Conservation (phyloP, 2,797 vertebrate genomes). For the Acrocephalus scirpaceus region DNA sequence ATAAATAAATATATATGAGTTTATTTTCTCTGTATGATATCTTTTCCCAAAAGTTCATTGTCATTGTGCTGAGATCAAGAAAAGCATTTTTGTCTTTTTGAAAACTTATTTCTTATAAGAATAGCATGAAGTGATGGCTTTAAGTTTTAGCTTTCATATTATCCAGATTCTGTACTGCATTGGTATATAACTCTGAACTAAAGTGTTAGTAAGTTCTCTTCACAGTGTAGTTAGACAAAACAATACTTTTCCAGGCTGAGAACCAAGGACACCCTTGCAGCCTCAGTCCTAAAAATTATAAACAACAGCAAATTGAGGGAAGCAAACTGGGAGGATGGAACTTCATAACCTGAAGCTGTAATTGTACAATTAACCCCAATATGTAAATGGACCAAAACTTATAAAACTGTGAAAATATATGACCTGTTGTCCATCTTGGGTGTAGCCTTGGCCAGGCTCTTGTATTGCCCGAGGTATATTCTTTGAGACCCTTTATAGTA, state of each 20-base stretch:
- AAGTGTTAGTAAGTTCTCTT: not conserved
- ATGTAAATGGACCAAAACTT: not conserved
- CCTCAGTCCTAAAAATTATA: not conserved
- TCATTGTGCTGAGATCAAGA: not conserved
- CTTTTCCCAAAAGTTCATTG: not conserved
- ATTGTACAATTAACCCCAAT: not conserved
- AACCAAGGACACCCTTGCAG: not conserved
- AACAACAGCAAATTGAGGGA: not conserved
- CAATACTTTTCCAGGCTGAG: not conserved
- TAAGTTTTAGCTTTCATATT: not conserved
- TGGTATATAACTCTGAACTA: not conserved
- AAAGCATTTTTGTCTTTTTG: not conserved
- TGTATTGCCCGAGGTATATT: not conserved
- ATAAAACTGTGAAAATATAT: not conserved
- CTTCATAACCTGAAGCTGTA: not conserved
- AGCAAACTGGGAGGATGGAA: not conserved
- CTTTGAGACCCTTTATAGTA: not conserved
- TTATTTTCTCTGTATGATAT: not conserved
- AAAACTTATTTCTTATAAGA: not conserved
- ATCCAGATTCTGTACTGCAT: not conserved
- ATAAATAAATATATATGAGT: not conserved
- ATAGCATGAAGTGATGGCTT: not conserved
- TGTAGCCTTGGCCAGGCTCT: not conserved
- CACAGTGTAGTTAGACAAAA: not conserved
- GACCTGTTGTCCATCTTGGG: fast-evolving